Base-by-base conservation (phyloP, 2,888 invertebrate genomes). In the Tipula helvola region DNA sequence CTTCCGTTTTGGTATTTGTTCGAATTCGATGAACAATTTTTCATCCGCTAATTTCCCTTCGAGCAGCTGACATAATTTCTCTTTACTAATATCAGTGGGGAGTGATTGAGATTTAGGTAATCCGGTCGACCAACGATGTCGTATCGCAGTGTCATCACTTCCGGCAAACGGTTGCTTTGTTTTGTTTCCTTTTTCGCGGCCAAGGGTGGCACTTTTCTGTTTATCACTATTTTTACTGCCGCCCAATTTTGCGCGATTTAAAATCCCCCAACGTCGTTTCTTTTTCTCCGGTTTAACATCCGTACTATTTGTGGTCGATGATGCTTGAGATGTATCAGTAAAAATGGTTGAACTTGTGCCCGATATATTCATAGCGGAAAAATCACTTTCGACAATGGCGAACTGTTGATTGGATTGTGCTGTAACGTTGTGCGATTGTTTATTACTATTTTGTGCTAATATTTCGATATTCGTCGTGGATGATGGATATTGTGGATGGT, bases 11-110 rank as follows among this genome's bases (percentile, higher is more conserved):
- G 95, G 95, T 89, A 97, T 96, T 90, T 95, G 95, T 90, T 97
- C 97, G 92, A 97, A 97, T 90, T 97, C 97, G 91, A 96, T 95
- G 89, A 95, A 94, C 1, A 97, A 92, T 89, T 96, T 95, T 87
- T 95, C 93, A 89, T 96, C 96, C 0, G 94, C 93, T 90, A 96
- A 93, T 91, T 94, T 95, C 88, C 93, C 93, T 90, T 95, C 94
- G 88, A 95, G 91, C 88, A 94, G 91, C 91, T 94, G 94, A 90
- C 94, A 94, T 94, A 96, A 94, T 88, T 95, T 95, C 91, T 96
- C 96, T 92, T 96, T 96, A 89, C 95, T 95, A 89, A 95, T 95
- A 86, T 95, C 95, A 0, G 95, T 95, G 39, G 96, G 95, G 87
- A 96, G 91, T 4, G 96, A 95, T 90, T 95, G 94, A 57, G 94